These are phyloP conservation scores for Drosophila funebris DNA, from an alignment of 1,140 invertebrate genomes.

Conservation along the genomic window DNA sequence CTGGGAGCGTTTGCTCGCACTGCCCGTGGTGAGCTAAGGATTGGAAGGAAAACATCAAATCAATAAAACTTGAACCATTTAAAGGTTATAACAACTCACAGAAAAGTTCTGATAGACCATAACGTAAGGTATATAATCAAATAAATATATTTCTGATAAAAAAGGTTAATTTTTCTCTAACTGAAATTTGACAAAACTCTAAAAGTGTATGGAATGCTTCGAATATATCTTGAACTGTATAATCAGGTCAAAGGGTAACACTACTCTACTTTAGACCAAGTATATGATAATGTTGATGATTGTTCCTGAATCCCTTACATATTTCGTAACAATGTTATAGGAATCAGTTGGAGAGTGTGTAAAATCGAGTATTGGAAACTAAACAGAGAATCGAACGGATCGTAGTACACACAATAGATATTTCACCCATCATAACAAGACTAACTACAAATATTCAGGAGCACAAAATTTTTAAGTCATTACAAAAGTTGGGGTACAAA, in stretches of 20 bases:
- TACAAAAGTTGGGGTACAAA: neutral
- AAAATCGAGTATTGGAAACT: neutral
- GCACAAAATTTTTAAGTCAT: neutral
- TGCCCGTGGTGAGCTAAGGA: conserved; percentile 73
- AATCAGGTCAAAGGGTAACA: too few species aligned
- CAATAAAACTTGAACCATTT: neutral
- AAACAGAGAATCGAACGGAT: too few species aligned
- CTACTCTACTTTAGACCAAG: neutral
- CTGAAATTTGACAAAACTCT: conserved; percentile 16
- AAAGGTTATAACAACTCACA: conserved; percentile 2
- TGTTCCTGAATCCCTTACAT: too few species aligned
- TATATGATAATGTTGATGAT: too few species aligned
- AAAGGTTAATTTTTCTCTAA: neutral
- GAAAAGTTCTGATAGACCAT: conserved; percentile 44
- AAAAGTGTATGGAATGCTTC: neutral
- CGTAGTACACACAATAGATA: too few species aligned
- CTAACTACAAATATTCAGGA: neutral
- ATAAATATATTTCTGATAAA: neutral
- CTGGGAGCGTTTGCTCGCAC: conserved; percentile 72
- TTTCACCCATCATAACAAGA: neutral
- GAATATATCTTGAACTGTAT: too few species aligned
- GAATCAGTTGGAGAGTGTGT: neutral
- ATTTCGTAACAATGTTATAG: neutral
- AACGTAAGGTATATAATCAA: neutral
- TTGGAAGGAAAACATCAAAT: neutral